Evolutionary conservation across 2,797 vertebrate genomes (phyloP).

Genomic region (Mormyrops boulengeri): DNA sequence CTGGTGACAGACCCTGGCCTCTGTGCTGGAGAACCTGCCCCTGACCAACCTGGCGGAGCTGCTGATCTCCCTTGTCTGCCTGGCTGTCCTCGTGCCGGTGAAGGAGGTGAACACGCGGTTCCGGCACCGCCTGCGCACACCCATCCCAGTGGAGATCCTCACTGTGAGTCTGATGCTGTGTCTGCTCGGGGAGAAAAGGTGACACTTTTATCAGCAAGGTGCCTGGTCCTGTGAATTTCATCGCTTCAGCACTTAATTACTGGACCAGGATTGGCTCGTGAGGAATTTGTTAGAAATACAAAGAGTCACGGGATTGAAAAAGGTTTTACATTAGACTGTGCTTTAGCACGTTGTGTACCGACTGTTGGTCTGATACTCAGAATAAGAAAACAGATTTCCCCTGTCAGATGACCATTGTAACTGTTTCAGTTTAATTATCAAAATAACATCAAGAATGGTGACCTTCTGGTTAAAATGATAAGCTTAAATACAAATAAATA

Average conservation of each 20-base stretch:
- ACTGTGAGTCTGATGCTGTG: constrained; percentile 50
- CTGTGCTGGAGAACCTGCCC: constrained; percentile 72
- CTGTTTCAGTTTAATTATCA: not conserved
- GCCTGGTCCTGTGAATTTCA: not conserved
- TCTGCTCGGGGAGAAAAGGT: not conserved
- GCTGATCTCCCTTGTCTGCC: constrained; percentile 75
- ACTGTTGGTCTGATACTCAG: not conserved
- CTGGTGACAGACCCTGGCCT: constrained; percentile 70
- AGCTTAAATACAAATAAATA: not conserved
- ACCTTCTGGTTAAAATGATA: not conserved
- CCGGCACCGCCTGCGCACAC: constrained; percentile 70
- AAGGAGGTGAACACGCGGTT: constrained; percentile 84
- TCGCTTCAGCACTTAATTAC: not conserved
- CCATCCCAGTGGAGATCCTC: constrained; percentile 80
- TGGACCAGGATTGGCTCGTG: not conserved
- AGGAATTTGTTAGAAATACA: not conserved
- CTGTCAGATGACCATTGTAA: not conserved
- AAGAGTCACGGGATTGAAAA: not conserved
- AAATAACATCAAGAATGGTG: not conserved
- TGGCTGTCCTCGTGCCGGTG: constrained; percentile 75
- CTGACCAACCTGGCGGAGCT: constrained; percentile 75
- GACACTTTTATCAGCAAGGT: not conserved
- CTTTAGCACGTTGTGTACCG: not conserved
- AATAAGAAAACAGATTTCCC: not conserved
- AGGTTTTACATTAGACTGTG: not conserved